Evolutionary conservation across 2,888 invertebrate genomes (phyloP), one percentile per base, ranked within the genome.

Genomic region (Parapristionchus giblindavisi): DNA sequence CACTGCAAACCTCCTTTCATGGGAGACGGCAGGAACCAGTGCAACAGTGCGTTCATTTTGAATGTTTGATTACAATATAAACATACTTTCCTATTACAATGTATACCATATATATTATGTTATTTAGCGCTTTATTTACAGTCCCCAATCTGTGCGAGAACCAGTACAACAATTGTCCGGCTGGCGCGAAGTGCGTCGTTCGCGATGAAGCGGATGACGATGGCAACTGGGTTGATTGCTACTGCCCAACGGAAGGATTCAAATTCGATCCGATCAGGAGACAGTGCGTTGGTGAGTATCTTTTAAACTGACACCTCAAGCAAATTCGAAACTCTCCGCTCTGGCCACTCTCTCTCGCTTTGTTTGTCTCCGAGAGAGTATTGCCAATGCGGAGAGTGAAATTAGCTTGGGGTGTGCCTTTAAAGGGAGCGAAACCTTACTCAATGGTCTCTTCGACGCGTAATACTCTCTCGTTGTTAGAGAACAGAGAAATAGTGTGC

Each of bases 11-110:
- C 66, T 11, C 77, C 78, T 14, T 81, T 60, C 71, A n/a, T 38
- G 29, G 85, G 85, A 36, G 80, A 86, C 54, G 85, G 85, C 29
- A 73, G 78, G 38, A 77, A 61, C 48, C 34, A 54, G 17, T 84
- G 84, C 77, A 48, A 76, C 5, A 60, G 83, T 81, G 56, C 65
- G 76, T 54, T 17, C 51, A n/a, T 0, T 29, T 38, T 48, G 21
- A 48, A 14, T 21, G 14, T 21, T 48, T 54, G 17, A 17, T 14
- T 54, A 8, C 24, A 17, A 5, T 54, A 6, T 14, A 54, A n/a
- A 54, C n/a, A n/a, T 54, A 54, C 54, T 54, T 54, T n/a, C n/a
- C n/a, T n/a, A n/a, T n/a, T n/a, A n/a, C n/a, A n/a, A n/a, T n/a
- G n/a, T n/a, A 6, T n/a, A n/a, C n/a, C n/a, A n/a, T n/a, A n/a